phyloP scores from a whole-genome alignment of 2,113 vertebrate species.

The Sphaerodactylus townsendi region DNA sequence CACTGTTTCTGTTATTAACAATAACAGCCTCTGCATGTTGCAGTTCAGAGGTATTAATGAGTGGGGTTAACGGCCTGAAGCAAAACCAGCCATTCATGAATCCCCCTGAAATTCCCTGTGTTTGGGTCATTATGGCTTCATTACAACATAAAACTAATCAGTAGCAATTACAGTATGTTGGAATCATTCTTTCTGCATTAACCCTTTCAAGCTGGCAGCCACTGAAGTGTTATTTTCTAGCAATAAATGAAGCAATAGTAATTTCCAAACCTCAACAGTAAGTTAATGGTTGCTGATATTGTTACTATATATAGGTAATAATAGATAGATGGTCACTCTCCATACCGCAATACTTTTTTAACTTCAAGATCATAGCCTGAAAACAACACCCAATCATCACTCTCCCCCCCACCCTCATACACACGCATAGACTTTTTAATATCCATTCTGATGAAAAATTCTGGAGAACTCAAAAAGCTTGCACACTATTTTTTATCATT shows the following conservation, averaged over 20 bases:
- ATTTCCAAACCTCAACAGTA: neutral
- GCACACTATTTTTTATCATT: too few relatives aligned
- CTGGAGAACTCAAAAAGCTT: too few relatives aligned
- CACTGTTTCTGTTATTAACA: slow-evolving; percentile 58
- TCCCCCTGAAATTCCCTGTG: slow-evolving; percentile 60
- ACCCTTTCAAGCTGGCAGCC: slow-evolving; percentile 36
- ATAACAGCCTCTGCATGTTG: slow-evolving; percentile 59
- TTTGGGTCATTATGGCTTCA: slow-evolving; percentile 69
- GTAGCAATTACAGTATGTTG: slow-evolving; percentile 51
- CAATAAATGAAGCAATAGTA: slow-evolving; percentile 11
- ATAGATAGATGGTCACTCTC: neutral
- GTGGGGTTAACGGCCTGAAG: slow-evolving; percentile 59
- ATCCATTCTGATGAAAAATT: too few relatives aligned
- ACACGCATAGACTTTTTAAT: too few relatives aligned
- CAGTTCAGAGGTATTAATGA: slow-evolving; percentile 66
- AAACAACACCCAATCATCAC: too few relatives aligned
- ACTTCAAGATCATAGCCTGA: too few relatives aligned
- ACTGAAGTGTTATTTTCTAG: slow-evolving; percentile 1
- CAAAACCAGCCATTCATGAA: slow-evolving; percentile 66
- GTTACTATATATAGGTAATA: neutral
- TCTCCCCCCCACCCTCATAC: too few relatives aligned
- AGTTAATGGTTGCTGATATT: slow-evolving; percentile 6
- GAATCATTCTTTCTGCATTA: slow-evolving; percentile 50
- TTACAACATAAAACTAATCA: slow-evolving; percentile 71
- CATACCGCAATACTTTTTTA: neutral